phyloP scores from a whole-genome alignment of 2,888 invertebrate genomes.

The Cephus pulcher region DNA sequence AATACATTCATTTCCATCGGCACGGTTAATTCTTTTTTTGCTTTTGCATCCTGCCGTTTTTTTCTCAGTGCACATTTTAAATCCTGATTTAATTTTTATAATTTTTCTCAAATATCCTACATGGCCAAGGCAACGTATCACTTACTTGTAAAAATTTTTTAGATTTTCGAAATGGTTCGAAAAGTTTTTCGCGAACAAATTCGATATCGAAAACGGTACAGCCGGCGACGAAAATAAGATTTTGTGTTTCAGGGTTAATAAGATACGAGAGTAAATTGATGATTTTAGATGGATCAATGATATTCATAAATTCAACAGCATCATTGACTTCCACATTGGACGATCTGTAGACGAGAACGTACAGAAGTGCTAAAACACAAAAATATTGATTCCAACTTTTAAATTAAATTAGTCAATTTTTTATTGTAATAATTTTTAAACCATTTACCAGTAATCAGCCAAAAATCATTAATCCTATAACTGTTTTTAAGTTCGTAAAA shows the following conservation, averaged over 20 bases:
- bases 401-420: not conserved
- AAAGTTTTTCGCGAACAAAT: slow-evolving; percentile 13
- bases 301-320: slow-evolving; percentile 26
- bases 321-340: slow-evolving; percentile 21
- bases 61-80: not conserved
- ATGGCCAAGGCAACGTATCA: not conserved
- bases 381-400: not conserved
- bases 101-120: not conserved
- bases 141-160: slow-evolving; percentile 9
- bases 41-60: not conserved
- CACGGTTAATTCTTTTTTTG: slow-evolving; percentile 9
- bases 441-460: slow-evolving; percentile 6
- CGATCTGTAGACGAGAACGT: slow-evolving; percentile 29
- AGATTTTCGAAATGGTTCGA: slow-evolving; percentile 15
- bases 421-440: not conserved
- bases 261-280: slow-evolving; percentile 28
- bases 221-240: slow-evolving; percentile 17
- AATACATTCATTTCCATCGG: slow-evolving; percentile 17
- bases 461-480: not conserved
- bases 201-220: slow-evolving; percentile 13
- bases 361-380: slow-evolving; percentile 29
- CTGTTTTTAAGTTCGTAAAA: slow-evolving; percentile 21
- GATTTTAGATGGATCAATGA: slow-evolving; percentile 25
- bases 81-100: not conserved
- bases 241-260: slow-evolving; percentile 17